phyloP scores from a whole-genome alignment of 1,140 invertebrate species.

The Drosophila sp. region DNA sequence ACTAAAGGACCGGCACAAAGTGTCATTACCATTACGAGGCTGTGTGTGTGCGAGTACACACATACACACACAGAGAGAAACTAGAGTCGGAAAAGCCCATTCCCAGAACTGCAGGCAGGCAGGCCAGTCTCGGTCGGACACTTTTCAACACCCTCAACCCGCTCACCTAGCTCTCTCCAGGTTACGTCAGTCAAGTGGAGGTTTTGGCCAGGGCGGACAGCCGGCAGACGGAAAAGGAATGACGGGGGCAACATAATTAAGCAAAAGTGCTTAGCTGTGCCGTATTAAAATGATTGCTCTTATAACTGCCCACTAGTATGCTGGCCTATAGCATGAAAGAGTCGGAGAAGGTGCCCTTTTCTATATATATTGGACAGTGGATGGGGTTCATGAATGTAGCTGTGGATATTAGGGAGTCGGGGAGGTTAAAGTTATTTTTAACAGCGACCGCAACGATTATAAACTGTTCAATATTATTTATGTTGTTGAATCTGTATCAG shows the following conservation, averaged over 20 bases:
- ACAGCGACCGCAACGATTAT: no score
- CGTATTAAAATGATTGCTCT: slow-evolving; percentile 81
- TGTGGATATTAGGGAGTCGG: neutral
- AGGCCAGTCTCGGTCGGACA: slow-evolving; percentile 34
- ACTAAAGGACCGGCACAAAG: slow-evolving; percentile 64
- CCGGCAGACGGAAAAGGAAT: neutral
- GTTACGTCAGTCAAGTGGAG: slow-evolving; percentile 74
- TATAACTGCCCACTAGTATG: slow-evolving; percentile 71
- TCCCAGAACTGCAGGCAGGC: slow-evolving; percentile 10
- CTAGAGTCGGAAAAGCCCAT: slow-evolving; percentile 31
- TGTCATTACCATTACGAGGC: slow-evolving; percentile 75
- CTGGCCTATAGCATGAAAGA: neutral
- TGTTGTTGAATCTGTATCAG: no score
- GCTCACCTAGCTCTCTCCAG: slow-evolving; percentile 36
- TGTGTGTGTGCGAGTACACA: no score
- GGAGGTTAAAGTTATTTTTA: neutral
- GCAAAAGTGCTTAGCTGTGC: slow-evolving; percentile 81
- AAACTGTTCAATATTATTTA: no score
- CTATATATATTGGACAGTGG: neutral
- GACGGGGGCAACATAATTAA: slow-evolving; percentile 73
- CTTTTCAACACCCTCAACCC: slow-evolving; percentile 48
- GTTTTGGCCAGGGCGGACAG: neutral
- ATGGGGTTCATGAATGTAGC: neutral
- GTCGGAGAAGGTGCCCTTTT: neutral
- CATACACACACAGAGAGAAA: slow-evolving; percentile 36